phyloP scores from a whole-genome alignment of 2,113 vertebrate species.

The Rhizomys pruinosus region DNA sequence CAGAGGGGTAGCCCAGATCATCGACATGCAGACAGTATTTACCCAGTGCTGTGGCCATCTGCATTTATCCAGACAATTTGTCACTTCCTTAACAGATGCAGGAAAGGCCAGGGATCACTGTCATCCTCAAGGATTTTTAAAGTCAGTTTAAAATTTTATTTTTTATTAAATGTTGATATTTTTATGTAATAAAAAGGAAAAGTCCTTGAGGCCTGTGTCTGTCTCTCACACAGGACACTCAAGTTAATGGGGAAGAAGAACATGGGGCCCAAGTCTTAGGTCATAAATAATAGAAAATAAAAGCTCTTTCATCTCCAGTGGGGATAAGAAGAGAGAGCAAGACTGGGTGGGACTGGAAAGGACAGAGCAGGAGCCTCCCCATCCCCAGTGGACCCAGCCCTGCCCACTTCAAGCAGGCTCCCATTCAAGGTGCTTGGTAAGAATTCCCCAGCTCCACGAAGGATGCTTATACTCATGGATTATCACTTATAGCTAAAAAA shows the following conservation, averaged over 20 bases:
- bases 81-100: background rate
- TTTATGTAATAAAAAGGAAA: conserved; percentile 88
- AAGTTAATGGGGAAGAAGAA: conserved; percentile 78
- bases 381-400: conserved; percentile 69
- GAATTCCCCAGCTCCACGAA: too few relatives aligned
- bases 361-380: conserved; percentile 75
- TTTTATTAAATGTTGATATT: too few relatives aligned
- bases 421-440: conserved; percentile 84
- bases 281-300: conserved; percentile 88
- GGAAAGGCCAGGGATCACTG: background rate
- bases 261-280: conserved; percentile 77
- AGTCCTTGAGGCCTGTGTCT: conserved; percentile 84
- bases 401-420: conserved; percentile 71
- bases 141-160: too few relatives aligned
- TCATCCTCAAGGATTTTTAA: background rate
- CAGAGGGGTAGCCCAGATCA: background rate
- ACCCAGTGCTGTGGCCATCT: background rate
- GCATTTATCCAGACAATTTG: background rate
- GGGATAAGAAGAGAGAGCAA: conserved; percentile 73
- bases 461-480: too few relatives aligned
- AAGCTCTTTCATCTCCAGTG: conserved; percentile 81
- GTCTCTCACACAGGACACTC: conserved; percentile 77
- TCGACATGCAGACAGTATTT: background rate
- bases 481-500: too few relatives aligned
- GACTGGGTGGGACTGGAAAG: conserved; percentile 67